Evolutionary conservation across 2,113 vertebrate genomes (phyloP).

Genomic region (Bubo blakistoni): DNA sequence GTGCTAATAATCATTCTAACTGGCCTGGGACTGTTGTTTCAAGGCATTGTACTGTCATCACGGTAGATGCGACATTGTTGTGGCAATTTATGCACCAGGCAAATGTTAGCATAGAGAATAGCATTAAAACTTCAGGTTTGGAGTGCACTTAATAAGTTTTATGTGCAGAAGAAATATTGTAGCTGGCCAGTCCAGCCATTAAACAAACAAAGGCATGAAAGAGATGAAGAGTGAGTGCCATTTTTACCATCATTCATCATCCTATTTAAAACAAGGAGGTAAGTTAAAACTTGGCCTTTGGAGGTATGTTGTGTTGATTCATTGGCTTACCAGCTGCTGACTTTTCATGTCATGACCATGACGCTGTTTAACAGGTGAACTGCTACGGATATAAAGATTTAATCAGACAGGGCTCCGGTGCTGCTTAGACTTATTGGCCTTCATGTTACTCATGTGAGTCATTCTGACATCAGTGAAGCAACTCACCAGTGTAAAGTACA

Average conservation of each 20-base stretch:
- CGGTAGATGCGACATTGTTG: neutral
- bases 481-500: neutral
- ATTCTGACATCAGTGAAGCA: neutral
- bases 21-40: neutral
- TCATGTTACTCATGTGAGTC: neutral
- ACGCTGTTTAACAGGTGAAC: neutral
- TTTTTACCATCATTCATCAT: neutral
- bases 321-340: neutral
- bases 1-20: neutral
- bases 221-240: neutral
- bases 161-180: neutral
- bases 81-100: conserved; percentile 4
- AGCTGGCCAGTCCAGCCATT: neutral
- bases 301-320: neutral
- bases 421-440: neutral
- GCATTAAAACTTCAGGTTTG: neutral
- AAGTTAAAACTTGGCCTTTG: neutral
- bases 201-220: neutral
- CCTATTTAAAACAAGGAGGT: neutral
- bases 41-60: neutral
- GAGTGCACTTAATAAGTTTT: neutral
- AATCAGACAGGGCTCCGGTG: neutral
- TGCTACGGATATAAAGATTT: neutral
- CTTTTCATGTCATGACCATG: neutral
- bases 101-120: conserved; percentile 1